Percentiles rank a stretch among this genome's conserved stretches.
phyloP scores from a whole-genome alignment of 2,888 invertebrate species.

The Lycocerus yunnanus region DNA sequence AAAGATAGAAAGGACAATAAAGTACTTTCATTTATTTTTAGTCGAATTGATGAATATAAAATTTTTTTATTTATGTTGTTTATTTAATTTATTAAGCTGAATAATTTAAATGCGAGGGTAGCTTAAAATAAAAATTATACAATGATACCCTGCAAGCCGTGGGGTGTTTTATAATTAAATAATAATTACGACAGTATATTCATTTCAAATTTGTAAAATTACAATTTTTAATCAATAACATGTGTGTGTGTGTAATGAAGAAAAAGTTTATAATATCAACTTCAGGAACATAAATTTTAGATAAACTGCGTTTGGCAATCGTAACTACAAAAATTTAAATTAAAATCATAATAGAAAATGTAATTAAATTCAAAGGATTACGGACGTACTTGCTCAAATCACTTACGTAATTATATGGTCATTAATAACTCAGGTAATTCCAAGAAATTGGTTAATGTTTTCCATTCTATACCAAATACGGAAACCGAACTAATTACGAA shows the following conservation, averaged over 20 bases:
- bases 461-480: no score
- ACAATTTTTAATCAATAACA: not conserved
- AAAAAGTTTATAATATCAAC: not conserved
- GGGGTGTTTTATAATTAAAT: not conserved
- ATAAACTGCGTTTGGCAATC: no score
- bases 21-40: conserved; percentile 21
- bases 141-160: not conserved
- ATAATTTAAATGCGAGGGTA: not conserved
- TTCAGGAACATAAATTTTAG: not conserved
- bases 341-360: no score
- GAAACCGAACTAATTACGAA: no score
- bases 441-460: no score
- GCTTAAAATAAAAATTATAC: not conserved
- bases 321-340: no score
- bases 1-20: conserved; percentile 9
- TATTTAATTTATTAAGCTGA: not conserved
- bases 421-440: no score
- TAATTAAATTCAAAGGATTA: no score
- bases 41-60: conserved; percentile 12
- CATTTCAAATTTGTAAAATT: not conserved
- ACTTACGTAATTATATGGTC: no score
- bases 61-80: not conserved
- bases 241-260: not conserved
- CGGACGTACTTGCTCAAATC: no score
- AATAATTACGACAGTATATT: not conserved